Conservation (phyloP, 2,797 vertebrate genomes). For the Sebastes trivittatus region DNA sequence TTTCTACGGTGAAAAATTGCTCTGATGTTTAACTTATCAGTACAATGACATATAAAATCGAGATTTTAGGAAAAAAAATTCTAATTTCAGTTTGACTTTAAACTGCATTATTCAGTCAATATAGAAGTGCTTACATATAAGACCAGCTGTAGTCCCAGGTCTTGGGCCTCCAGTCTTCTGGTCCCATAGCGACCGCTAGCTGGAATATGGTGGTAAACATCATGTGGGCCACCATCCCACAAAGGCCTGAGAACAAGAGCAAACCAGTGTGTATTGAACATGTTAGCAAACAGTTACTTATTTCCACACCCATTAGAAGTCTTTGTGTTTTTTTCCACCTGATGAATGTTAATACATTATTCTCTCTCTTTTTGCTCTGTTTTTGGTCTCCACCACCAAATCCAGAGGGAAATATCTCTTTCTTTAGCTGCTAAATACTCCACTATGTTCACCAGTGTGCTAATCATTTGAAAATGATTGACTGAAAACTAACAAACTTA, state of each 20-base stretch:
- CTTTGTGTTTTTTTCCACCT: no score
- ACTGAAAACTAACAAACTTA: not conserved
- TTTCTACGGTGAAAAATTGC: no score
- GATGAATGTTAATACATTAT: not conserved
- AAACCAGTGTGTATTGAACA: not conserved
- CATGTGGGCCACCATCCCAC: constrained; percentile 88
- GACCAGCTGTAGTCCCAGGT: constrained; percentile 96
- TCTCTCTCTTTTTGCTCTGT: not conserved
- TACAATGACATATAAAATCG: no score
- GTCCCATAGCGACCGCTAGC: constrained; percentile 89
- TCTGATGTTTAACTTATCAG: no score
- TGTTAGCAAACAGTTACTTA: not conserved
- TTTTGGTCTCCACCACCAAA: not conserved
- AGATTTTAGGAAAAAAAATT: no score
- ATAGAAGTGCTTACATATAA: constrained; percentile 79
- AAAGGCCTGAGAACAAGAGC: constrained; percentile 76
- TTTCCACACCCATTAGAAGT: not conserved
- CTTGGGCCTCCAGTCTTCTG: constrained; percentile 92
- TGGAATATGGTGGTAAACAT: constrained; percentile 92
- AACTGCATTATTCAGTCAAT: not conserved
- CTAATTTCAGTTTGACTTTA: no score
- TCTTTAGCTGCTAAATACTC: not conserved
- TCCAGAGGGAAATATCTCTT: not conserved
- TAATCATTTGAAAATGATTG: not conserved
- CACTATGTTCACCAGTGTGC: not conserved